A percentile compares a stretch with the other conserved stretches of the same genome.
Conservation (phyloP, 1,140 invertebrate species). For the Xylocopa sonorina region DNA sequence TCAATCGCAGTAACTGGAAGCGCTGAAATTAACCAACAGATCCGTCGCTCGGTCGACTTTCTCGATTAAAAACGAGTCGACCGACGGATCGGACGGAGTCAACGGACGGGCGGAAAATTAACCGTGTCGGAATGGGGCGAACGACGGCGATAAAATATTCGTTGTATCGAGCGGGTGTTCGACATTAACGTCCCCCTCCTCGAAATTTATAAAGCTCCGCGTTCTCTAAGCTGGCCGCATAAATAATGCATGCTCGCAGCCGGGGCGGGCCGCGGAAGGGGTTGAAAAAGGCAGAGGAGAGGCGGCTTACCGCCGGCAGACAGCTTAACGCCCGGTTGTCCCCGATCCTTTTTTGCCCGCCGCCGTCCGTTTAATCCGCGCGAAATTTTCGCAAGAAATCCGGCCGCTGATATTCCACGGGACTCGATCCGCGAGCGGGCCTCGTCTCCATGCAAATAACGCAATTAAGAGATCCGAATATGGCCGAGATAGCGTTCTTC, state of each 20-base stretch:
- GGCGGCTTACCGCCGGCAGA: not conserved
- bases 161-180: not conserved
- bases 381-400: slow-evolving; percentile 29
- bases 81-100: too few species aligned
- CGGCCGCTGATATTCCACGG: slow-evolving; percentile 20
- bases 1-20: too few species aligned
- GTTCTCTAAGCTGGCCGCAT: not conserved
- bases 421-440: not conserved
- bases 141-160: not conserved
- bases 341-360: slow-evolving; percentile 18
- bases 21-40: too few species aligned
- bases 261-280: too few species aligned
- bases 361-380: slow-evolving; percentile 34
- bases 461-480: slow-evolving; percentile 71
- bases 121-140: too few species aligned
- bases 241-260: slow-evolving; percentile 37
- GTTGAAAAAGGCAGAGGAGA: not conserved
- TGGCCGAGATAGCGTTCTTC: slow-evolving; percentile 64
- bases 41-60: not conserved
- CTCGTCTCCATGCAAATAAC: slow-evolving; percentile 61
- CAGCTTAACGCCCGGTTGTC: slow-evolving; percentile 25
- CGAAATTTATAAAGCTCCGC: slow-evolving; percentile 37
- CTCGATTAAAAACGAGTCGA: not conserved
- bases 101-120: too few species aligned
- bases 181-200: slow-evolving; percentile 12